Evolutionary conservation across 2,797 vertebrate genomes (phyloP), one percentile per base, ranked within the genome.

Genomic region (Dromococcyx pavoninus): DNA sequence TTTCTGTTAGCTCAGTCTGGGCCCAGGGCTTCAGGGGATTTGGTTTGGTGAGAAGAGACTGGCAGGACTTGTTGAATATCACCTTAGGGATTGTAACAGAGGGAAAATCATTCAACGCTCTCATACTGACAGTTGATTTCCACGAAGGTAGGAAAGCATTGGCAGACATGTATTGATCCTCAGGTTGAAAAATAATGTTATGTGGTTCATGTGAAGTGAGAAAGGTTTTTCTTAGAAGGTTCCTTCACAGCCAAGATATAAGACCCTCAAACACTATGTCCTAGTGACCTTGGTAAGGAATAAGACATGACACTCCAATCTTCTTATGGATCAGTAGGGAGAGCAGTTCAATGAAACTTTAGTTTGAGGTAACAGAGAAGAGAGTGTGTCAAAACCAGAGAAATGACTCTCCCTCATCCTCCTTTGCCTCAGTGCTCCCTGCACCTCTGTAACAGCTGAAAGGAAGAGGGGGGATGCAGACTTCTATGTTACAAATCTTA

Each of bases 1-100:
- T 75, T 86, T n/a, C 33, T 54, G 23, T 39, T 76, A 43, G 33
- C 37, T 83, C 1, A 0, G 16, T 18, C 64, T 69, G 60, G 17
- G 10, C 46, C 24, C 0, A 0, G 41, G 30, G 30, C 17, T 58
- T 67, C 39, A 16, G 50, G 5, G 5, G 1, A 41, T 76, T 15
- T 21, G 27, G 35, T 60, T 64, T 44, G 25, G 22, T 73, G 75
- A 58, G 30, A 86, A 65, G 23, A 89, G 25, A 30, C 54, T 69
- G 44, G 18, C 33, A 53, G 44, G 25, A 67, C 28, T 35, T 83
- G 80, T 57, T 51, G 24, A 70, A 9, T 33, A 7, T 53, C 44
- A 27, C 39, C 33, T 72, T 53, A 67, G 43, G 17, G 39, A 39
- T n/a, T 77, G 48, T 56, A 71, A 60, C 11, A 44, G 35, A 39